Evolutionary conservation across 2,113 vertebrate genomes (phyloP), one percentile per base, ranked within the genome.

Genomic region (Mirza zaza): DNA sequence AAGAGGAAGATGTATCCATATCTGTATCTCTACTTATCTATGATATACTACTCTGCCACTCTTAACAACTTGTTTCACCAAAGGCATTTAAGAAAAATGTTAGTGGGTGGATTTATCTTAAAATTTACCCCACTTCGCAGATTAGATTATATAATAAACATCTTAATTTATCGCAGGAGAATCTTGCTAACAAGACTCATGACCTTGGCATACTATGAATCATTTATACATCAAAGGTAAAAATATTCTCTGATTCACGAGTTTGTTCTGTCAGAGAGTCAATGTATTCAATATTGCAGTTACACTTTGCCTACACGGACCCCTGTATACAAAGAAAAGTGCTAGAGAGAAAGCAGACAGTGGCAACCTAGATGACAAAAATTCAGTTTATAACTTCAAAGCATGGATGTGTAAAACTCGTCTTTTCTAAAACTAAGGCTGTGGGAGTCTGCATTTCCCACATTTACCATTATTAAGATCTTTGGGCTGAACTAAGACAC

Each of bases 401-500:
- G 93, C 67, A 91, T 70, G 87, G 61, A 93, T 55, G 15, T 14
- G 0, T 75, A 94, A 89, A 81, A 82, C 27, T 75, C 91, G 71
- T 42, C 93, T 97, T 97, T 96, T 96, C 86, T 93, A 92, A 93
- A 97, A 71, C 68, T 42, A 3, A 13, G 20, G 65, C 17, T 61
- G n/a, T 93, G 88, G 86, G 95, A 97, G 91, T 18, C 0, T 86
- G 84, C 93, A 67, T 0, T 95, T 97, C 59, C 95, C 92, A 93
- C 71, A 77, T 91, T 81, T 59, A 48, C 63, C 86, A 97, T 94
- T 94, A 91, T 93, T 81, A 91, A 92, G 48, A 59, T 67, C 87
- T 48, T 39, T 48, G 67, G 86, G 87, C 87, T 90, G 87, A 93
- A 91, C 29, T n/a, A 81, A 98, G 97, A 97, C 95, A 94, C 1